Evolutionary conservation across 1,140 invertebrate genomes (phyloP), one percentile per base, ranked within the genome.

Genomic region (Drepana arcuata): DNA sequence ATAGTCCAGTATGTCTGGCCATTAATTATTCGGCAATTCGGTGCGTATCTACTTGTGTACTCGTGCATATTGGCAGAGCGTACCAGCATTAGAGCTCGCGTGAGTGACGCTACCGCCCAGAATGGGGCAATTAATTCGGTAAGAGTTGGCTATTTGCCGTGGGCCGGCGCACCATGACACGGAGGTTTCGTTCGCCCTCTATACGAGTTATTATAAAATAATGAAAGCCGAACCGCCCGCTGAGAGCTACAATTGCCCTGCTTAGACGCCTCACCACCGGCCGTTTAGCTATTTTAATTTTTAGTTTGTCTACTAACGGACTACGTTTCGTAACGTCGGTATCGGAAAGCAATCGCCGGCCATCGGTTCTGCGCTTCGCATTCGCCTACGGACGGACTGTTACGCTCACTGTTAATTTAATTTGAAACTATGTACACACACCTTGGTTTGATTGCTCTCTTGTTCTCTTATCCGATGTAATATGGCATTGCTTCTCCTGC

Each of bases 231-330:
- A 57, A 55, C 73, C 71, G 70, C 74, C 75, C 71, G 75, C 75
- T 75, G 75, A 34, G 75, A 34, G 41, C 65, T 53, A 81, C 75
- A 81, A 81, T 81, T 75, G 75, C 58, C 55, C 75, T 78, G 59
- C 70, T 81, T 81, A 81, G 70, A 64, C 64, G 59, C 48, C 48
- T 48, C 61, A 53, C 52, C 63, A 52, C 65, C 64, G 59, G 57
- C 66, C 73, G 73, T 74, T 78, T 74, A 78, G 66, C 70, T 78
- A 74, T 81, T 78, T 81, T 81, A 78, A 78, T 81, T 78, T 74
- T 78, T 71, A 74, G 77, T 81, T 78, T 81, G 77, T 74, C 68
- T 69, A 74, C 57, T 73, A 77, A 73, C 75, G 75, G 74, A 58
- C 48, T 53, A 44, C 29, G 41, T 57, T 78, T 72, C 70, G 63